phyloP scores from a whole-genome alignment of 2,797 vertebrate species.

The Nannoperca obscura region DNA sequence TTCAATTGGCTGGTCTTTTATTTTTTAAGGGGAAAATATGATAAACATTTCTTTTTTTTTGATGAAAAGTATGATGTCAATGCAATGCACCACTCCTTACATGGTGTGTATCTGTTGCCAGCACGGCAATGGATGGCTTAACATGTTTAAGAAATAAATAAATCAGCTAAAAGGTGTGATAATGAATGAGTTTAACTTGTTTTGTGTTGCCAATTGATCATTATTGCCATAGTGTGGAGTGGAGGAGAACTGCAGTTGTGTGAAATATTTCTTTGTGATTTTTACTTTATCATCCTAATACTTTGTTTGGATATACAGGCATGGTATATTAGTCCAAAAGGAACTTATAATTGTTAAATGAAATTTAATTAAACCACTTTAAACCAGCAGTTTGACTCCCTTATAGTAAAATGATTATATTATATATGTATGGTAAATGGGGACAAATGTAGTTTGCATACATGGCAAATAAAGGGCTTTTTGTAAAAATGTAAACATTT shows the following conservation, averaged over 20 bases:
- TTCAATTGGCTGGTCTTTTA: slow-evolving; percentile 64
- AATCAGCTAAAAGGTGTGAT: slow-evolving; percentile 82
- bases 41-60: slow-evolving; percentile 69
- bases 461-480: neutral
- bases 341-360: neutral
- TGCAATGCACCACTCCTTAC: slow-evolving; percentile 81
- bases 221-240: neutral
- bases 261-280: neutral
- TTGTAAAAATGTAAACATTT: neutral
- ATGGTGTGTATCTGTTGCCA: slow-evolving; percentile 81
- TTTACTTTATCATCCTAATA: neutral
- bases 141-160: slow-evolving; percentile 85
- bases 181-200: slow-evolving; percentile 47
- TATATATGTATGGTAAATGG: neutral
- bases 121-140: slow-evolving; percentile 81
- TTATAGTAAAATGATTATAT: neutral
- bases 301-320: neutral
- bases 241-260: neutral
- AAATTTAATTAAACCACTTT: neutral
- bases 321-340: neutral
- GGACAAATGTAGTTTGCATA: neutral
- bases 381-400: neutral
- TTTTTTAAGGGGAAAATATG: slow-evolving; percentile 71
- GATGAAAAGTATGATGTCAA: slow-evolving; percentile 83
- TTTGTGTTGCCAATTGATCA: slow-evolving; percentile 15